Evolutionary conservation across 2,797 vertebrate genomes (phyloP).

Genomic region (Typhlichthys eigenmanni): DNA sequence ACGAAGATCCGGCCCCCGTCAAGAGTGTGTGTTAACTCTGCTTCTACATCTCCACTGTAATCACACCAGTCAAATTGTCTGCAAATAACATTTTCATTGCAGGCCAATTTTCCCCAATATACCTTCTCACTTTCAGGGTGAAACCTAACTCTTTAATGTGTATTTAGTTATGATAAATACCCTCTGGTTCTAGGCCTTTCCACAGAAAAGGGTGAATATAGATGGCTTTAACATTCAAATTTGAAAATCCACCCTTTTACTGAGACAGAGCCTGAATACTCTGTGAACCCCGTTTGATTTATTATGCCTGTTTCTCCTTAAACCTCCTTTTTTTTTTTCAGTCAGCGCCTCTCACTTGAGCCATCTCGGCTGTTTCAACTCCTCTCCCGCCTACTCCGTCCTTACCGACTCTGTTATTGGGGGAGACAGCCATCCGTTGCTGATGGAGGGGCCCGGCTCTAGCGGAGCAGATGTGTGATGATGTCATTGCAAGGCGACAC

Average conservation of each 20-base stretch:
- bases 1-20: conserved; percentile 36
- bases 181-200: conserved; percentile 19
- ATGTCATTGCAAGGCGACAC: conserved; percentile 58
- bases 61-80: conserved; percentile 62
- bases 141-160: conserved; percentile 25
- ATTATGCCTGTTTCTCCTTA: conserved; percentile 52
- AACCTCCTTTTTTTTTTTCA: conserved; percentile 35
- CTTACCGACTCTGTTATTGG: conserved; percentile 40
- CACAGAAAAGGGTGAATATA: conserved; percentile 41
- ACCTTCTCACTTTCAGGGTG: conserved; percentile 45
- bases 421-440: conserved; percentile 34
- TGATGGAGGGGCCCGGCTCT: conserved; percentile 41
- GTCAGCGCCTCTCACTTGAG: conserved; percentile 10
- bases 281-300: conserved; percentile 47
- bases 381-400: conserved; percentile 31
- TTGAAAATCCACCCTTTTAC: not conserved
- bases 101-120: conserved; percentile 47
- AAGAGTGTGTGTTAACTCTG: conserved; percentile 33
- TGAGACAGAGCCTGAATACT: conserved; percentile 34
- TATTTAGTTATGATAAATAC: conserved; percentile 43
- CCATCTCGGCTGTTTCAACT: conserved; percentile 48
- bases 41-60: conserved; percentile 50
- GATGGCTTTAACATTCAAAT: conserved; percentile 31
- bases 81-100: conserved; percentile 37
- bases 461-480: conserved; percentile 39